These are phyloP conservation scores for Probaryconus sp. DNA, from an alignment of 1,140 invertebrate species.

Conservation along the genomic window DNA sequence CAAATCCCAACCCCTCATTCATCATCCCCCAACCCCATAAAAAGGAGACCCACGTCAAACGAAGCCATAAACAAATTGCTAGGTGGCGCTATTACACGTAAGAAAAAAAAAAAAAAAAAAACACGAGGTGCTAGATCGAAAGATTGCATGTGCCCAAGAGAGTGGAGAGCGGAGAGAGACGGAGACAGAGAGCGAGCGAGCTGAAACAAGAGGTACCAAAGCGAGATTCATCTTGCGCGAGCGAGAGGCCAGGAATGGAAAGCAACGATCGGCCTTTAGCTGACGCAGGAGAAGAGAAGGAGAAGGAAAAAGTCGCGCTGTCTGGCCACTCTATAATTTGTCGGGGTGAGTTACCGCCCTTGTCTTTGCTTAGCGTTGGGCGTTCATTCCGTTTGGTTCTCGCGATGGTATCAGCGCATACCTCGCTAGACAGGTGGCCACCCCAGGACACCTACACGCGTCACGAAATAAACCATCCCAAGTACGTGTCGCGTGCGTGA, in stretches of 20 bases:
- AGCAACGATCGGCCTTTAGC: too few relatives aligned
- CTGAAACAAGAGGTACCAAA: slow-evolving; percentile 28
- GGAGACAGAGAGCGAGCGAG: too few relatives aligned
- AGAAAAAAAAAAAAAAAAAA: slow-evolving; percentile 19
- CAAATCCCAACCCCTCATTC: slow-evolving; percentile 6
- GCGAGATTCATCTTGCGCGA: slow-evolving; percentile 1
- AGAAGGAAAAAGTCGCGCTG: slow-evolving; percentile 69
- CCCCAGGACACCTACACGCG: slow-evolving; percentile 73
- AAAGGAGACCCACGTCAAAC: slow-evolving; percentile 30
- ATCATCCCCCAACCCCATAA: slow-evolving; percentile 34
- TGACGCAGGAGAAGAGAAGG: slow-evolving; percentile 21
- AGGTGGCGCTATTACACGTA: slow-evolving; percentile 44
- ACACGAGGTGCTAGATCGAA: slow-evolving; percentile 35
- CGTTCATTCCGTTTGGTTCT: slow-evolving; percentile 72
- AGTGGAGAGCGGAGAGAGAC: too few relatives aligned
- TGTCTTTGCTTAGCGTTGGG: slow-evolving; percentile 75
- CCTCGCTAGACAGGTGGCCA: slow-evolving; percentile 76
- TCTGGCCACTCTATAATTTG: slow-evolving; percentile 77
- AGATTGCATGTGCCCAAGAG: slow-evolving; percentile 21
- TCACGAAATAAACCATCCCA: slow-evolving; percentile 55
- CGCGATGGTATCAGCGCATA: slow-evolving; percentile 76
- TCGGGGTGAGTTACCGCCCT: slow-evolving; percentile 76
- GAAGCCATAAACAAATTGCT: slow-evolving; percentile 38
- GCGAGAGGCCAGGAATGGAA: neutral
- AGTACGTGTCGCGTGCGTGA: slow-evolving; percentile 59